A percentile compares a stretch with the other conserved stretches of the same genome.
phyloP scores from a whole-genome alignment of 2,888 invertebrate species.

The Folsomia manolachei region DNA sequence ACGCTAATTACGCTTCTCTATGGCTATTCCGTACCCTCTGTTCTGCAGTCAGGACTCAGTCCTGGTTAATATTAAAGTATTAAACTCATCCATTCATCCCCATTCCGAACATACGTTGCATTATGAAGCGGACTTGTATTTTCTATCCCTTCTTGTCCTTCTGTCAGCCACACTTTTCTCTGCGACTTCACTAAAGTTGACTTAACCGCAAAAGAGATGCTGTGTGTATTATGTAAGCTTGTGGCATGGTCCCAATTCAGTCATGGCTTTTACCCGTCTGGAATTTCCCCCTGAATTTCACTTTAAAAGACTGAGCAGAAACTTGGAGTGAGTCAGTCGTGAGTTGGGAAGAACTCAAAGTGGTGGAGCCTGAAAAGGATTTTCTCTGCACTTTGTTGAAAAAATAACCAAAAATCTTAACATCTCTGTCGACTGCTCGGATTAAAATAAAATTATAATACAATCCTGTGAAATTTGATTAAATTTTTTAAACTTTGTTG shows the following conservation, averaged over 20 bases:
- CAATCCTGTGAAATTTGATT: too few species aligned
- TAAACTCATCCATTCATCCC: slow-evolving; percentile 10
- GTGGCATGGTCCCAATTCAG: background rate
- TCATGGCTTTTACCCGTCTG: background rate
- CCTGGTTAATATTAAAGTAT: slow-evolving; percentile 8
- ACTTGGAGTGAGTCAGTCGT: background rate
- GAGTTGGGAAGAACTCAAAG: too few species aligned
- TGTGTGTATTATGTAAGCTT: background rate
- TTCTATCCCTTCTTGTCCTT: background rate
- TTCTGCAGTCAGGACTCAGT: background rate
- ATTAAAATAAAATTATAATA: too few species aligned
- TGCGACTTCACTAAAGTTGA: background rate
- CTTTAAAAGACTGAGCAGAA: background rate
- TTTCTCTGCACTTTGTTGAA: too few species aligned
- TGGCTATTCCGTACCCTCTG: slow-evolving; percentile 1
- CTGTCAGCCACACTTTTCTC: background rate
- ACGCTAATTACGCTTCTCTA: slow-evolving; percentile 43
- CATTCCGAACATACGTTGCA: background rate
- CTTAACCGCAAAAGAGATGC: background rate
- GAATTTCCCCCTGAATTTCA: background rate
- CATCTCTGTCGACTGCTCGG: too few species aligned
- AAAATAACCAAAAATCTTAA: too few species aligned
- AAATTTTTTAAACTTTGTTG: too few species aligned
- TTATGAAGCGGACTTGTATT: background rate
- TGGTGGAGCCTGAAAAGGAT: too few species aligned